phyloP scores from a whole-genome alignment of 1,140 invertebrate species.

The Diachasmimorpha longicaudata region DNA sequence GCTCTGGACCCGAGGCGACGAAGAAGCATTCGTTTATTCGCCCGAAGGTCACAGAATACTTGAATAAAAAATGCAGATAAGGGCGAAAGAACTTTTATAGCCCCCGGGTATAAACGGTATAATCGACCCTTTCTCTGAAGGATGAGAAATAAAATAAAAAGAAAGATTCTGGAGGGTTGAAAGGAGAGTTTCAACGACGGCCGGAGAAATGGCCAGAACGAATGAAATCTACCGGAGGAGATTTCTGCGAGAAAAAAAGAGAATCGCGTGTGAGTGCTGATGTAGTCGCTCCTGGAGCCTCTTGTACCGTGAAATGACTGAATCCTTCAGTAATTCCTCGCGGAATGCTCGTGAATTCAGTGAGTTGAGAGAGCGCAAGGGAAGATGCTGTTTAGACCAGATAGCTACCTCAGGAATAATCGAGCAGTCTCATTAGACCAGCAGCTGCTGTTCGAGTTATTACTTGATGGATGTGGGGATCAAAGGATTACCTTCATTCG shows the following conservation, averaged over 20 bases:
- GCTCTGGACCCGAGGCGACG: too few species aligned
- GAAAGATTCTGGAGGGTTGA: neutral
- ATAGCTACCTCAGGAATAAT: neutral
- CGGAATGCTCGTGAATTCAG: neutral
- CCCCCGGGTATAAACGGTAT: neutral
- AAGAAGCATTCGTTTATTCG: too few species aligned
- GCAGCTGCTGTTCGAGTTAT: neutral
- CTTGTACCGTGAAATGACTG: conserved; percentile 22
- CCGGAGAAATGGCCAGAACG: neutral
- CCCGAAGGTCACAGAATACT: neutral
- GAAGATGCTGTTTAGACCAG: neutral
- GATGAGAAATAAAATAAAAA: neutral
- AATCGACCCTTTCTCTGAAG: neutral
- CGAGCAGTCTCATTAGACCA: neutral
- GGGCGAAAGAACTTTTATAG: neutral
- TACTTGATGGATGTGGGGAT: neutral
- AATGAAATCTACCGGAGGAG: neutral
- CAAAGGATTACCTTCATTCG: neutral
- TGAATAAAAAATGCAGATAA: neutral
- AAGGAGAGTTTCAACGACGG: neutral
- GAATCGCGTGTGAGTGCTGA: conserved; percentile 9
- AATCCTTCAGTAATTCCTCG: neutral
- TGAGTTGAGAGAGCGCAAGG: neutral
- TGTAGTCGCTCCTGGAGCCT: neutral
- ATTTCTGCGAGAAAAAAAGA: neutral